Conservation (phyloP, 2,113 vertebrate species). For the Mustela lutreola region DNA sequence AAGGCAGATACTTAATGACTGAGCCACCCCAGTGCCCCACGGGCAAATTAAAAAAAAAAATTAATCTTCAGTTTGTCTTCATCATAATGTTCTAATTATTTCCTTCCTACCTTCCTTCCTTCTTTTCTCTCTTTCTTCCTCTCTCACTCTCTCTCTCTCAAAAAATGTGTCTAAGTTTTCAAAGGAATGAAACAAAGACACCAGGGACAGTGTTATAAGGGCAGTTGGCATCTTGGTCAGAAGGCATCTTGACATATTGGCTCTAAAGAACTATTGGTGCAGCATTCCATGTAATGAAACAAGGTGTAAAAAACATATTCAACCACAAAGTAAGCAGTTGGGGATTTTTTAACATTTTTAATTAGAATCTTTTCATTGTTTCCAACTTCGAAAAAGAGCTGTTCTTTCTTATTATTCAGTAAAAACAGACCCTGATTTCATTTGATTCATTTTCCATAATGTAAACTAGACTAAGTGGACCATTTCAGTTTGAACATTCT, state of each 20-base stretch:
- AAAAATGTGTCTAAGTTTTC: neutral
- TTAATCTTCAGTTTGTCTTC: neutral
- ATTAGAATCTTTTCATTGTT: neutral
- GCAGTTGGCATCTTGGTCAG: neutral
- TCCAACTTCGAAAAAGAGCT: neutral
- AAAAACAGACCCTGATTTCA: slow-evolving; percentile 10
- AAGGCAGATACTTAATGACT: too few relatives aligned
- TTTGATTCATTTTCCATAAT: slow-evolving; percentile 33
- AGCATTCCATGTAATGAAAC: neutral
- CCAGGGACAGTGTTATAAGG: neutral
- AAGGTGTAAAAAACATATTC: neutral
- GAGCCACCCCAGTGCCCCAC: too few relatives aligned
- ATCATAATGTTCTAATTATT: neutral
- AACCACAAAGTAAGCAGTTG: neutral
- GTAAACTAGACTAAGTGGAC: slow-evolving; percentile 36
- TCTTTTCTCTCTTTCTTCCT: neutral
- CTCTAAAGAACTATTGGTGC: neutral
- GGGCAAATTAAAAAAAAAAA: neutral
- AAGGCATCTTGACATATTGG: neutral
- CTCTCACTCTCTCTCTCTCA: neutral
- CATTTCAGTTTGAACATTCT: slow-evolving; percentile 28
- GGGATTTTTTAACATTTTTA: neutral
- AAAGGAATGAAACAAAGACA: neutral
- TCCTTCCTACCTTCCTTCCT: neutral
- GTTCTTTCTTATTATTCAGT: neutral